Conservation (phyloP, 2,113 vertebrate species). For the Marcusenius ussheri region DNA sequence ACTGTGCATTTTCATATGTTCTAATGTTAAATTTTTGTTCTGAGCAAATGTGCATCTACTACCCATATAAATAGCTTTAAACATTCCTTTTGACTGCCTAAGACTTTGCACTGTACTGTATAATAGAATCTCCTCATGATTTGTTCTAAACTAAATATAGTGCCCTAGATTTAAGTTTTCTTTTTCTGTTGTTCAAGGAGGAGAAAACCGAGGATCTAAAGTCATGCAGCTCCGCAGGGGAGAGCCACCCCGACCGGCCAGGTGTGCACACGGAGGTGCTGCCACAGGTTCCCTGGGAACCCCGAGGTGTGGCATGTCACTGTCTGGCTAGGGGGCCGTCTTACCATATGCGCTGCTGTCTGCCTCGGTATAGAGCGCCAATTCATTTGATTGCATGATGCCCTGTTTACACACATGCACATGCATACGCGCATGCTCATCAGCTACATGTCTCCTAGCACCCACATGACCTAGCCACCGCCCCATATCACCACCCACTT, state of each 20-base stretch:
- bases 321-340: neutral
- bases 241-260: conserved; percentile 51
- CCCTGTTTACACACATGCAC: neutral
- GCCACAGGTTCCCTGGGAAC: neutral
- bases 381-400: neutral
- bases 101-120: neutral
- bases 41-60: too few species aligned
- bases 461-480: conserved; percentile 9
- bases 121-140: neutral
- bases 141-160: neutral
- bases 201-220: conserved; percentile 59
- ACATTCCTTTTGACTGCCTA: too few species aligned
- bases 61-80: too few species aligned
- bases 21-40: too few species aligned
- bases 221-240: conserved; percentile 24
- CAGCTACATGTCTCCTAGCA: conserved; percentile 10
- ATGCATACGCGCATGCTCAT: neutral
- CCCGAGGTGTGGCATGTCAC: neutral
- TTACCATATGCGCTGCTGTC: neutral
- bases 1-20: too few species aligned
- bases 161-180: neutral
- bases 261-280: conserved; percentile 34
- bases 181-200: conserved; percentile 45
- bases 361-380: neutral
- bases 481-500: conserved; percentile 8